phyloP scores from a whole-genome alignment of 1,140 invertebrate species.

The Phocides pigmalion region DNA sequence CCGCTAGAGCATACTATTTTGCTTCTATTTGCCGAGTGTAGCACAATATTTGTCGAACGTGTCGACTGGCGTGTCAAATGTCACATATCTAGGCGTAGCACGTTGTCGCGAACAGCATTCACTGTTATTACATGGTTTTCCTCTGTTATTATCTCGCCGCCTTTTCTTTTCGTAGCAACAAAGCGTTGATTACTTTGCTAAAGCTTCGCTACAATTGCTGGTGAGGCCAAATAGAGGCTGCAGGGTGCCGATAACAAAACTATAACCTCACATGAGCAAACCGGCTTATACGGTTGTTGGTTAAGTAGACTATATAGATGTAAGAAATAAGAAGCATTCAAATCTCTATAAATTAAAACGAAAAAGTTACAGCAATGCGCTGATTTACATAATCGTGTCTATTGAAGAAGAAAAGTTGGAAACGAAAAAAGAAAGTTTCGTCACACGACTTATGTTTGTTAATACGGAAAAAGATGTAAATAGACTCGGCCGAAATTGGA shows the following conservation, averaged over 20 bases:
- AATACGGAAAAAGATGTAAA: slow-evolving; percentile 64
- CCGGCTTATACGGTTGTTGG: neutral
- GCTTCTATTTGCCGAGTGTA: slow-evolving; percentile 75
- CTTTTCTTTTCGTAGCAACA: slow-evolving; percentile 72
- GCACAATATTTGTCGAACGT: slow-evolving; percentile 81
- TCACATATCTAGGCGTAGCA: slow-evolving; percentile 74
- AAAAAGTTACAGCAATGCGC: slow-evolving; percentile 13
- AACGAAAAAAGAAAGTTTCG: slow-evolving; percentile 43
- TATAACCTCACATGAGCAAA: slow-evolving; percentile 6
- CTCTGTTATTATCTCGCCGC: slow-evolving; percentile 67
- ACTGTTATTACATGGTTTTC: slow-evolving; percentile 73
- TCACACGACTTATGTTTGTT: slow-evolving; percentile 48
- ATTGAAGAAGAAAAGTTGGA: slow-evolving; percentile 34
- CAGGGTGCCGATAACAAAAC: slow-evolving; percentile 54
- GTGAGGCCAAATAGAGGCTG: slow-evolving; percentile 54
- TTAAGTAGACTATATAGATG: neutral
- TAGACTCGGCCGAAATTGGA: slow-evolving; percentile 60
- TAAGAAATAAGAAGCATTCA: slow-evolving; percentile 3
- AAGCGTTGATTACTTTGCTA: slow-evolving; percentile 69
- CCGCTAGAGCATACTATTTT: slow-evolving; percentile 63
- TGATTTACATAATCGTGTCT: slow-evolving; percentile 38
- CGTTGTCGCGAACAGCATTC: slow-evolving; percentile 62
- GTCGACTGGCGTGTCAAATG: slow-evolving; percentile 68
- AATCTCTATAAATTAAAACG: neutral
- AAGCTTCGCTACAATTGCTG: slow-evolving; percentile 53